Evolutionary conservation across 2,113 vertebrate species (phyloP).

Genomic region (Vicugna pacos): DNA sequence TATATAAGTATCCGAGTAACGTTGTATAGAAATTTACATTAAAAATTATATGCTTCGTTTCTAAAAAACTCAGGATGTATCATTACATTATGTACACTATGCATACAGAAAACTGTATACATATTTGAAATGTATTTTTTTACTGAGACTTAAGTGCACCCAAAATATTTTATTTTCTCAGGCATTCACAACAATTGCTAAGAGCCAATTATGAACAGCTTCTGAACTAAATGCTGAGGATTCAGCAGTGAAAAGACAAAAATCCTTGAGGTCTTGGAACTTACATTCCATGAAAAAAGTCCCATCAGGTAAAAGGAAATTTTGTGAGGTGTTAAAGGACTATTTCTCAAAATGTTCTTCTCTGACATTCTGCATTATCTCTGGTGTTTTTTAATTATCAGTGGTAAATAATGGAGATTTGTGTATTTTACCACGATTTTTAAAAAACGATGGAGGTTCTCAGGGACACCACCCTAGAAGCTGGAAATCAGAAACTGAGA

Average conservation of each 20-base stretch:
- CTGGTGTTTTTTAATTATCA: background rate
- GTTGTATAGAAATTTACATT: background rate
- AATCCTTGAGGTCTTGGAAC: background rate
- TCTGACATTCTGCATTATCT: background rate
- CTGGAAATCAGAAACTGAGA: background rate
- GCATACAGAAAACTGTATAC: background rate
- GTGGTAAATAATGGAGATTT: background rate
- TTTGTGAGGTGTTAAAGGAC: background rate
- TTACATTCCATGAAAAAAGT: background rate
- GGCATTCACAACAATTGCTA: conserved; percentile 6
- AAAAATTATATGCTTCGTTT: background rate
- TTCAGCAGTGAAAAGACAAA: background rate
- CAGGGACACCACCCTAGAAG: background rate
- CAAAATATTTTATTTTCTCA: background rate
- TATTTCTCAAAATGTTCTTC: background rate
- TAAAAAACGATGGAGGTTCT: background rate
- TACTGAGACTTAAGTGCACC: background rate
- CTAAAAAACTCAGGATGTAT: background rate
- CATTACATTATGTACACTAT: background rate
- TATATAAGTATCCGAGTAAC: conserved; percentile 41
- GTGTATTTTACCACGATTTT: background rate
- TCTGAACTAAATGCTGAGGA: background rate
- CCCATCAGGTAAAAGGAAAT: background rate
- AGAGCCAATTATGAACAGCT: background rate
- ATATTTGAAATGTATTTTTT: background rate